phyloP scores from a whole-genome alignment of 2,113 vertebrate genomes.

The Gallinago undulata region DNA sequence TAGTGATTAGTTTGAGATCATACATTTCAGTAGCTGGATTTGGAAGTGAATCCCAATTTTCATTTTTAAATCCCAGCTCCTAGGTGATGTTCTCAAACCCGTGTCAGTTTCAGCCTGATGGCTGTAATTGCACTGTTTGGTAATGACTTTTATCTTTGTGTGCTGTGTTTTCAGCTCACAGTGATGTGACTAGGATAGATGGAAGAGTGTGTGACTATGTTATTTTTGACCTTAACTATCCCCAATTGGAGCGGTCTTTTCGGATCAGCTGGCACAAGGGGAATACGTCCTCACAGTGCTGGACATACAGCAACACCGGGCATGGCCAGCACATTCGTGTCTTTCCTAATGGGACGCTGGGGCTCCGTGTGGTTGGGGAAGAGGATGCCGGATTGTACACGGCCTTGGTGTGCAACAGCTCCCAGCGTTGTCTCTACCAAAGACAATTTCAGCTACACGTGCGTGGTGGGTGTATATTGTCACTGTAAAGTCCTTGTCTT shows the following conservation, averaged over 20 bases:
- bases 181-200: too few species aligned
- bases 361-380: rapidly evolving
- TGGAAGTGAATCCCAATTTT: background rate
- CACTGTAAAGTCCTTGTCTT: background rate
- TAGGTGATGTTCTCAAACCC: background rate
- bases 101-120: background rate
- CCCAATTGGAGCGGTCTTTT: background rate
- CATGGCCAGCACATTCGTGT: rapidly evolving
- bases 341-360: background rate
- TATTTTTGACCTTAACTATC: background rate
- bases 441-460: background rate
- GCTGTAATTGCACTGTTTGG: background rate
- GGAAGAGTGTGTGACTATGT: background rate
- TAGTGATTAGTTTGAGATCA: background rate
- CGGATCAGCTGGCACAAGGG: background rate
- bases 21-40: background rate
- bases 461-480: background rate
- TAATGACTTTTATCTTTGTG: background rate
- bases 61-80: background rate
- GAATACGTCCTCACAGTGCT: rapidly evolving
- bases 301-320: rapidly evolving
- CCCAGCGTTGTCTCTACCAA: background rate
- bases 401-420: background rate
- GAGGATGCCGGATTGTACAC: background rate
- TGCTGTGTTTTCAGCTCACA: background rate